phyloP scores from a whole-genome alignment of 2,113 vertebrate species.

The Alectura lathami region DNA sequence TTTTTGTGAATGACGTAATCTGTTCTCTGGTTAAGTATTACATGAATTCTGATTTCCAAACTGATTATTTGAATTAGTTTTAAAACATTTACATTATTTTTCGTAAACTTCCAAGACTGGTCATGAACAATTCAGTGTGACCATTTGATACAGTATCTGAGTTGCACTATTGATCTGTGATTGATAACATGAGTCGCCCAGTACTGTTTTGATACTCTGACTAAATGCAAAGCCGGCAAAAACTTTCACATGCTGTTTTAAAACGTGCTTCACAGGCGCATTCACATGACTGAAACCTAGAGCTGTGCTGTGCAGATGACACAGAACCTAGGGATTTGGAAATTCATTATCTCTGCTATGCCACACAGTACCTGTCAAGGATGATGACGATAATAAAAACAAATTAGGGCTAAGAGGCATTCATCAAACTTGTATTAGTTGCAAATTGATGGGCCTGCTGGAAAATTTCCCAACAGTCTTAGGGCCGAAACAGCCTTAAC shows the following conservation, averaged over 20 bases:
- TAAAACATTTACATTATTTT: not conserved
- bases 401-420: slow-evolving; percentile 28
- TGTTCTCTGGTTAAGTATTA: not conserved
- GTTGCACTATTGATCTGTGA: not conserved
- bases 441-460: slow-evolving; percentile 20
- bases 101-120: not conserved
- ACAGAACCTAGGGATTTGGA: not conserved
- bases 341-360: not conserved
- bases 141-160: not conserved
- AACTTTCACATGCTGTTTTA: not conserved
- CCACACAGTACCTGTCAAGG: not conserved
- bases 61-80: not conserved
- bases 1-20: not conserved
- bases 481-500: not conserved
- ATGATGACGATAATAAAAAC: not conserved
- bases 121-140: not conserved
- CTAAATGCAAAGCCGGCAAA: not conserved
- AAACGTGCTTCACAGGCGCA: not conserved
- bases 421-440: slow-evolving; percentile 32
- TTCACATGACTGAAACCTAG: not conserved
- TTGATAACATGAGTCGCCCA: not conserved
- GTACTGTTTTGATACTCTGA: not conserved
- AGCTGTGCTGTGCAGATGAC: not conserved
- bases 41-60: not conserved
- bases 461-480: slow-evolving; percentile 40